These are phyloP conservation scores for Acarapis woodi DNA, from an alignment of 1,140 invertebrate species.

Conservation along the genomic window DNA sequence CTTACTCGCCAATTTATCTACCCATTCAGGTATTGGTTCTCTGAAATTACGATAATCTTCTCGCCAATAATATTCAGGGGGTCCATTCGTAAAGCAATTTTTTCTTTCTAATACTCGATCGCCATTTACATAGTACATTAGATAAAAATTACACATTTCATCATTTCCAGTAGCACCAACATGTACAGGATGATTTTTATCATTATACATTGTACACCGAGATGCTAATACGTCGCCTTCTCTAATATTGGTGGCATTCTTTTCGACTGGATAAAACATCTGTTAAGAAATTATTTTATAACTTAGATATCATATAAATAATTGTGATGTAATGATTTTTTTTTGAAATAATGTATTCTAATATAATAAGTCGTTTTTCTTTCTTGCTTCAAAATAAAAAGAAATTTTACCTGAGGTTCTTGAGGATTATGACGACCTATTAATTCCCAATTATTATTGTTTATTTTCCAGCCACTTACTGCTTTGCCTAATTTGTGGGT, in stretches of 20 bases:
- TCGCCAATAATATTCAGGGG: conserved; percentile 50
- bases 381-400: too few relatives aligned
- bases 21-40: conserved; percentile 27
- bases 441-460: conserved; percentile 37
- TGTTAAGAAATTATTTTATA: conserved; percentile 15
- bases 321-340: not conserved
- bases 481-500: conserved; percentile 60
- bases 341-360: conserved; percentile 3
- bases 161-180: conserved; percentile 64
- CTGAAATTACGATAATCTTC: conserved; percentile 17
- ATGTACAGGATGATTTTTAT: conserved; percentile 26
- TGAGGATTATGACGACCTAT: conserved; percentile 72
- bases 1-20: conserved; percentile 27
- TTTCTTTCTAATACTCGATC: conserved; percentile 41
- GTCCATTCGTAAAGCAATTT: conserved; percentile 53
- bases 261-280: conserved; percentile 74
- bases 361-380: not conserved
- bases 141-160: conserved; percentile 99
- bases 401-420: conserved; percentile 42
- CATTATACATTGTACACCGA: conserved; percentile 63
- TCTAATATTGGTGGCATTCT: conserved; percentile 21
- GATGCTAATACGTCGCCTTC: conserved; percentile 51
- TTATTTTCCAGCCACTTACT: conserved; percentile 56
- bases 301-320: not conserved
- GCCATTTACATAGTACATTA: conserved; percentile 88